Conservation (phyloP, 2,113 vertebrate genomes). For the Tragelaphus imberbis region DNA sequence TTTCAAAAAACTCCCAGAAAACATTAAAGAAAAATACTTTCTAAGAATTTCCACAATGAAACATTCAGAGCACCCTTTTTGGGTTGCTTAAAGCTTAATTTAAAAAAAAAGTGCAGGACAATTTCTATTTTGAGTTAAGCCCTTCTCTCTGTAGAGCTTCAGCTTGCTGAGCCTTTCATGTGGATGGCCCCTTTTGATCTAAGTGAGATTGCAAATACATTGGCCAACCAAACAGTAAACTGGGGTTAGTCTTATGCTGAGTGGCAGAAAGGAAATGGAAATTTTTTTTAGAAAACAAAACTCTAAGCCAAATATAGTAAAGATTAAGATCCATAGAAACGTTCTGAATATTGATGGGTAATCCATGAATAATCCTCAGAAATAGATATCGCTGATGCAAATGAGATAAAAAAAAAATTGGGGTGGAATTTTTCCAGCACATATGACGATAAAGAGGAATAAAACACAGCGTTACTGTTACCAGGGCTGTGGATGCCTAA, state of each 20-base stretch:
- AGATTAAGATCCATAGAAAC: slow-evolving; percentile 46
- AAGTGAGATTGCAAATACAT: neutral
- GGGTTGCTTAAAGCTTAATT: slow-evolving; percentile 7
- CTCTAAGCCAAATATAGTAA: slow-evolving; percentile 32
- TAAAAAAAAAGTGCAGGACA: neutral
- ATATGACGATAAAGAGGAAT: neutral
- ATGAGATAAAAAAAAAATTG: slow-evolving; percentile 41
- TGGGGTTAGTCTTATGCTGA: neutral
- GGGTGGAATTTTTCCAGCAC: slow-evolving; percentile 42
- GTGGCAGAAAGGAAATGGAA: slow-evolving; percentile 17
- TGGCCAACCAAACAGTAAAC: neutral
- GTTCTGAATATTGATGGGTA: slow-evolving; percentile 55
- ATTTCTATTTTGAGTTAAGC: slow-evolving; percentile 25
- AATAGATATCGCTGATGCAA: slow-evolving; percentile 50
- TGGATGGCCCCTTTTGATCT: neutral
- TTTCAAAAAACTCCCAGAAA: neutral
- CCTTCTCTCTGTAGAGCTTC: neutral
- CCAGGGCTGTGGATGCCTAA: neutral
- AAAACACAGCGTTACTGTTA: neutral
- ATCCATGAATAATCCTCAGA: slow-evolving; percentile 64
- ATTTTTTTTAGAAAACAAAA: slow-evolving; percentile 44
- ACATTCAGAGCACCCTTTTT: neutral
- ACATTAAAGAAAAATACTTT: neutral
- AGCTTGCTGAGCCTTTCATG: neutral
- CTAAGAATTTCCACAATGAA: slow-evolving; percentile 44